Base-by-base conservation (phyloP, 2,113 vertebrate genomes). In the Tachuris rubrigastra region DNA sequence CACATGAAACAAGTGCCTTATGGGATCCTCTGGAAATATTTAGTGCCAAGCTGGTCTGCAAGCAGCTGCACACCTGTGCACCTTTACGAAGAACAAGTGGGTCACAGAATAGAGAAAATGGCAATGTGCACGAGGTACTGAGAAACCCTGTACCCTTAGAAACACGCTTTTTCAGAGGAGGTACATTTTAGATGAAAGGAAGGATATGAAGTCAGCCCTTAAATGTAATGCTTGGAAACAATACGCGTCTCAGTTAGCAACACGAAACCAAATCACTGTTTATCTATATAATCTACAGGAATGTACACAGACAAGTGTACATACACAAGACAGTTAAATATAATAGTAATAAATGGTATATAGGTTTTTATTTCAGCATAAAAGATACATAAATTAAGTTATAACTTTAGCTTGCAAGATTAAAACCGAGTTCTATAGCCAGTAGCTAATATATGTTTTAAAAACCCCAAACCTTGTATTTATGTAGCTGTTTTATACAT, bases 301-400 rank as follows among this genome's bases (percentile, higher is more conserved):
- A 62, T 2, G 23, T 52, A 95, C 22, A 66, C 12, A 77, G 42
- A 93, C 50, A 52, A 52, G 50, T 52, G 50, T 52, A 52, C 24
- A 52, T 52, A 87, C 41, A 90, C 46, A 77, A 81, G 41, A 63
- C 52, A 50, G 14, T 50, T 22, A 74, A 85, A 85, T 41, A 82
- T 35, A 92, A 31, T 49, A 87, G 56, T 78, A 94, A 85, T 49
- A 96, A 93, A 90, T 42, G 24, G 52, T 69, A 77, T 56, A 14
- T 27, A 62, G 31, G 44, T 88, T 81, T 85, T 90, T 97, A 85
- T 89, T 93, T 93, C 76, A 93, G 44, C 66, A 91, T 76, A 74
- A 83, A 95, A 91, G 67, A 78, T 91, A 97, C 95, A 96, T 65
- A 96, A 91, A 88, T 81, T 58, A 86, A 69, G 37, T 78, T 47